Evolutionary conservation across 2,888 invertebrate genomes (phyloP).

Genomic region (Parelbella ahira): DNA sequence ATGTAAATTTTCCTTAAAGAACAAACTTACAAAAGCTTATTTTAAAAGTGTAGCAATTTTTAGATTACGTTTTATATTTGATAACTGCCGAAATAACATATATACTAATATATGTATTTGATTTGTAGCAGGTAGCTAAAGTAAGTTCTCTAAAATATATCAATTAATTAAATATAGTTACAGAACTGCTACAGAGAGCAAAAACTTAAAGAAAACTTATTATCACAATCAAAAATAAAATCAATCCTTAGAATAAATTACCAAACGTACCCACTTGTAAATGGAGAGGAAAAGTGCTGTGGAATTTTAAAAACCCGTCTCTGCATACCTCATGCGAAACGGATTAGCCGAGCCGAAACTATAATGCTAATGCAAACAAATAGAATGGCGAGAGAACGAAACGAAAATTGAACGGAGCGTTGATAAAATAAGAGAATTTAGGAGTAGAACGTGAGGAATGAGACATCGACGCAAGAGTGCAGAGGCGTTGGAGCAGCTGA

Average conservation of each 20-base stretch:
- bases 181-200: background rate
- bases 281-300: constrained; percentile 23
- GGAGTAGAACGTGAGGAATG: constrained; percentile 78
- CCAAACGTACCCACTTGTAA: constrained; percentile 20
- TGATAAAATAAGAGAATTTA: constrained; percentile 80
- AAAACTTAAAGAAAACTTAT: background rate
- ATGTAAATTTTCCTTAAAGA: no score
- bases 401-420: constrained; percentile 77
- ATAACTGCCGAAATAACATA: constrained; percentile 1
- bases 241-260: no score
- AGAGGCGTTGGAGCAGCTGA: constrained; percentile 80
- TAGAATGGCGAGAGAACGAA: constrained; percentile 63
- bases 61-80: background rate
- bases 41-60: no score
- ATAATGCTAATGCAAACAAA: constrained; percentile 65
- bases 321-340: constrained; percentile 33
- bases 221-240: constrained; percentile 21
- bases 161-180: constrained; percentile 1
- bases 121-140: constrained; percentile 6
- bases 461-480: constrained; percentile 80
- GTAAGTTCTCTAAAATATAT: background rate
- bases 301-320: constrained; percentile 23
- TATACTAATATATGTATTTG: constrained; percentile 1
- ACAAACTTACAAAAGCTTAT: no score
- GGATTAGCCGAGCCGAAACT: constrained; percentile 50